Evolutionary conservation across 2,888 invertebrate species (phyloP), one percentile per base, ranked within the genome.

Genomic region (Plagodis dolabraria): DNA sequence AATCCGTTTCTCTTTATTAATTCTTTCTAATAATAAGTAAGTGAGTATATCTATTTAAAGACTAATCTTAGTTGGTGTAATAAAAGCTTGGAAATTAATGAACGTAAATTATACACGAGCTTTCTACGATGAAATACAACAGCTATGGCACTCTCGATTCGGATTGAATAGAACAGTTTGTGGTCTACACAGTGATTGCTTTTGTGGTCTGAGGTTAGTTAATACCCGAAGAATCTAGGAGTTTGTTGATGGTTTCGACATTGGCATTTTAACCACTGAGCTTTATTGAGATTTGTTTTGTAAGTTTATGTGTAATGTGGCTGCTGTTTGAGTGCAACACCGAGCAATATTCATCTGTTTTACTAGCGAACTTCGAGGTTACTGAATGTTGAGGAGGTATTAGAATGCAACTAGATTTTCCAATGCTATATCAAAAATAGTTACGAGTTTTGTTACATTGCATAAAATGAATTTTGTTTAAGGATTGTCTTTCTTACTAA

Each of bases 141-240:
- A 53, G 33, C 11, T 22, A 22, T 22, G 38, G 38, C 12, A 43
- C 7, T 43, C 47, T 47, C 38, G 42, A 46, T 36, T 53, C 9
- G 43, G 49, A 36, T 45, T 57, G 46, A 63, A 60, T 53, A 53
- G 40, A 63, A 56, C 50, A 43, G 47, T 62, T 8, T 70, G 67
- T 54, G 70, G 67, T 65, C 34, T 36, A 42, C 42, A 52, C 57
- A 50, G 47, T 63, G 67, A 67, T 67, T 64, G 67, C 64, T 65
- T 60, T 60, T 64, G 68, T 58, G 68, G 63, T 68, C 60, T 60
- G 62, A 62, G 66, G 61, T 66, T 59, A 50, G 56, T 57, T 53
- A 62, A 56, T 52, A 53, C 47, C 43, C 46, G 54, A 58, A 51
- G 57, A 53, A 60, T 63, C 57, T 52, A 11, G 49, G 53, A 5